Conservation (phyloP, 1,140 invertebrate genomes). For the Drosophila azteca region DNA sequence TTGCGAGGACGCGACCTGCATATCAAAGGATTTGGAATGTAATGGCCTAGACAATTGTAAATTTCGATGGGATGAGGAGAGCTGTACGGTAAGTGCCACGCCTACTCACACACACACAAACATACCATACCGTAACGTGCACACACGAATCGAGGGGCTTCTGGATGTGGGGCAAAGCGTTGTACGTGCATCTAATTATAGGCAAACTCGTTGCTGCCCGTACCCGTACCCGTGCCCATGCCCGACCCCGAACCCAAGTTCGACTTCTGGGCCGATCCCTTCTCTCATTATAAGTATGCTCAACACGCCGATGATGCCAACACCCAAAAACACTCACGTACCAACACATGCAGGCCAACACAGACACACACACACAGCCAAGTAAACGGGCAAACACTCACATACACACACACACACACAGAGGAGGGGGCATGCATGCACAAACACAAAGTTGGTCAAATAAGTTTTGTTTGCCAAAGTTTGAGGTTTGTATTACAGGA, state of each 20-base stretch:
- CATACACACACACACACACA: constrained; percentile 13
- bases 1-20: constrained; percentile 94
- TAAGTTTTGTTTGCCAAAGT: constrained; percentile 71
- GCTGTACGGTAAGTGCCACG: constrained; percentile 87
- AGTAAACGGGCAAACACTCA: background rate
- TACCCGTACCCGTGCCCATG: too few relatives aligned
- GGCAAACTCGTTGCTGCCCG: constrained; percentile 40
- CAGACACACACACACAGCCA: background rate
- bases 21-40: constrained; percentile 88
- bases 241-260: background rate
- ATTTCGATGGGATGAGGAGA: constrained; percentile 92
- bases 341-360: constrained; percentile 2
- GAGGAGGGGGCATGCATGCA: constrained; percentile 11
- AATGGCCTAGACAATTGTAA: constrained; percentile 91
- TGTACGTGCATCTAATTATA: constrained; percentile 75
- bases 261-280: constrained; percentile 1
- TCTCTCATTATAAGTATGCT: constrained; percentile 55
- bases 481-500: constrained; percentile 61
- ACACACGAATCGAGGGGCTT: background rate
- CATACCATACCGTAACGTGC: too few relatives aligned
- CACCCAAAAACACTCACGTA: constrained; percentile 53
- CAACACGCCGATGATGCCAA: constrained; percentile 47
- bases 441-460: constrained; percentile 63
- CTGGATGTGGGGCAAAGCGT: background rate
- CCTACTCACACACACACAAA: constrained; percentile 1